Conservation (phyloP, 2,113 vertebrate genomes). For the Grammomys surdaster region DNA sequence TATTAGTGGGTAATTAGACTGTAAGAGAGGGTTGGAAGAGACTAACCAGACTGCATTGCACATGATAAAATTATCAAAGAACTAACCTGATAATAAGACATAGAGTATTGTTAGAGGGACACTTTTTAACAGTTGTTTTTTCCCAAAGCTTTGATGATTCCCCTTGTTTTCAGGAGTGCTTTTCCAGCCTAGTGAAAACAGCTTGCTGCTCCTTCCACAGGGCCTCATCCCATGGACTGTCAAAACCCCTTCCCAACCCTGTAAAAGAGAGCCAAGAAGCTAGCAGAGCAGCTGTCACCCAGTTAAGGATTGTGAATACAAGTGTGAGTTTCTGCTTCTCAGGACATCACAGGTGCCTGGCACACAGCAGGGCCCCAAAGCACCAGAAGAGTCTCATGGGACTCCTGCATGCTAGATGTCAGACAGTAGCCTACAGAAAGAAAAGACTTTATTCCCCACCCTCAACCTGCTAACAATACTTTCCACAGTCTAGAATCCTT, state of each 20-base stretch:
- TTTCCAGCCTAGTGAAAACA: not conserved
- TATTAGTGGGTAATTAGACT: too few relatives aligned
- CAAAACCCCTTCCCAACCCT: not conserved
- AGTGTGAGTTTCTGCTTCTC: not conserved
- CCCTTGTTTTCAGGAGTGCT: not conserved
- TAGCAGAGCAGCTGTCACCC: constrained; percentile 14
- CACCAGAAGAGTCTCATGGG: not conserved
- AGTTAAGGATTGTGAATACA: not conserved
- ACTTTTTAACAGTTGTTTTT: not conserved
- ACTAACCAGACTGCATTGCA: not conserved
- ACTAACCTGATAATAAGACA: not conserved
- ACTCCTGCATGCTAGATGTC: not conserved
- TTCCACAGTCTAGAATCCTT: constrained; percentile 19
- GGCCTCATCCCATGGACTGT: not conserved
- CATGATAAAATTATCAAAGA: not conserved
- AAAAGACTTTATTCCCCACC: constrained; percentile 63
- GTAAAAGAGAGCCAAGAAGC: not conserved
- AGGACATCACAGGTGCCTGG: constrained; percentile 43
- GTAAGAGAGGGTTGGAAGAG: not conserved
- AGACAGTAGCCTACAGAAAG: not conserved
- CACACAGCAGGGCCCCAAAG: constrained; percentile 11
- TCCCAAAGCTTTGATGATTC: not conserved
- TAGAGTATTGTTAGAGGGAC: not conserved
- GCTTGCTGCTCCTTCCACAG: not conserved
- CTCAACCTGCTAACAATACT: constrained; percentile 9